phyloP scores from a whole-genome alignment of 2,797 vertebrate species.

The Microctenopoma stevenorrisi region DNA sequence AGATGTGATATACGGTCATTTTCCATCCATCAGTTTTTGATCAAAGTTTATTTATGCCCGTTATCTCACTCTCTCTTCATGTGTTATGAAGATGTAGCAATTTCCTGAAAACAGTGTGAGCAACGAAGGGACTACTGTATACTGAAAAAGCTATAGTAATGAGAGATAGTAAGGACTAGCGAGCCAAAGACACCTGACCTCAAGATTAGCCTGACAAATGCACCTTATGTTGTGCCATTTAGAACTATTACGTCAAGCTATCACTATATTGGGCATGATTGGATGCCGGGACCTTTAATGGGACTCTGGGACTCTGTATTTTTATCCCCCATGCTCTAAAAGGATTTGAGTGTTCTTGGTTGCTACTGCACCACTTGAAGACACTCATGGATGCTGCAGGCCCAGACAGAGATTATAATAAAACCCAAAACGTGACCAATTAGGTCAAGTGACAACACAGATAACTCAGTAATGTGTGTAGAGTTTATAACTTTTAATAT shows the following conservation, averaged over 20 bases:
- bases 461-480: neutral
- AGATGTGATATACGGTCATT: too few species aligned
- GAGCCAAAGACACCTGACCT: constrained; percentile 25
- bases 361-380: constrained; percentile 47
- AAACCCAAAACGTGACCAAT: constrained; percentile 41
- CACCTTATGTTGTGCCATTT: constrained; percentile 53
- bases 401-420: constrained; percentile 37
- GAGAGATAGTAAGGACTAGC: constrained; percentile 14
- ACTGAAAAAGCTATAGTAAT: constrained; percentile 4
- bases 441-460: constrained; percentile 32
- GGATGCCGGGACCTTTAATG: constrained; percentile 37
- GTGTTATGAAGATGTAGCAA: neutral
- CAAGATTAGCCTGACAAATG: constrained; percentile 39
- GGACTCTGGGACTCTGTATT: constrained; percentile 33
- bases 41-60: neutral
- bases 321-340: constrained; percentile 56
- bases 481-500: constrained; percentile 19
- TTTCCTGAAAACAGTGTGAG: constrained; percentile 1
- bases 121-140: constrained; percentile 3
- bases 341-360: constrained; percentile 68
- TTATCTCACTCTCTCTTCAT: neutral
- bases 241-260: constrained; percentile 30
- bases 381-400: constrained; percentile 43
- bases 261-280: constrained; percentile 44
- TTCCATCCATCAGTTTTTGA: neutral